phyloP scores from a whole-genome alignment of 2,113 vertebrate species.

The Taxidea taxus region DNA sequence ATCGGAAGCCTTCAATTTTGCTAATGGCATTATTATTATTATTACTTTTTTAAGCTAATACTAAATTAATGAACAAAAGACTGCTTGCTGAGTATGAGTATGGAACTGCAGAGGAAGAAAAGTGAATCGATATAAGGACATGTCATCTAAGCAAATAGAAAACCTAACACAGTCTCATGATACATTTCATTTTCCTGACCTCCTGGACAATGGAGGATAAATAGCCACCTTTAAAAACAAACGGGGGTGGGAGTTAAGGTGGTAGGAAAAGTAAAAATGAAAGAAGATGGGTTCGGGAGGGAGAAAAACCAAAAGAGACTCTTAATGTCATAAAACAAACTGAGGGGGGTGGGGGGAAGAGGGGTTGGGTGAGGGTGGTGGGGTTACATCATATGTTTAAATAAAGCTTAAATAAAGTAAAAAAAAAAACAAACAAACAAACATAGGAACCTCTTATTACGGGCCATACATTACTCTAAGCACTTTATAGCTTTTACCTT shows the following conservation, averaged over 20 bases:
- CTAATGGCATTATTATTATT: not conserved
- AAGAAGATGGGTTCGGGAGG: too few relatives aligned
- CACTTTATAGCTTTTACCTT: not conserved
- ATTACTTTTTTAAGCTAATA: not conserved
- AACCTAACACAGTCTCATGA: not conserved
- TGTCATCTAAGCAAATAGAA: not conserved
- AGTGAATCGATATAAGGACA: not conserved
- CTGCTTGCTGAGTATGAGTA: not conserved
- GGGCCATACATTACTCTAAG: not conserved
- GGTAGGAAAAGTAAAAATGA: too few relatives aligned
- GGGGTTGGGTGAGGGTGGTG: too few relatives aligned
- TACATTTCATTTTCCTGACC: not conserved
- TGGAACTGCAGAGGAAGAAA: not conserved
- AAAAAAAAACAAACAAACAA: too few relatives aligned
- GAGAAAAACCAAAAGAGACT: too few relatives aligned
- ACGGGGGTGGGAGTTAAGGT: too few relatives aligned
- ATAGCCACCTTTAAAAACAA: not conserved
- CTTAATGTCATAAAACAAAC: too few relatives aligned
- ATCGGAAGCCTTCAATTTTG: not conserved
- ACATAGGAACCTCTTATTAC: not conserved
- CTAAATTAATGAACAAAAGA: not conserved
- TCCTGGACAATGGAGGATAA: not conserved
- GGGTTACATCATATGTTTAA: too few relatives aligned
- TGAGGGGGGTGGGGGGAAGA: too few relatives aligned
- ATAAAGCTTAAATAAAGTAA: too few relatives aligned